Base-by-base conservation (phyloP, 2,113 vertebrate species). In the Anarrhichthys ocellatus region DNA sequence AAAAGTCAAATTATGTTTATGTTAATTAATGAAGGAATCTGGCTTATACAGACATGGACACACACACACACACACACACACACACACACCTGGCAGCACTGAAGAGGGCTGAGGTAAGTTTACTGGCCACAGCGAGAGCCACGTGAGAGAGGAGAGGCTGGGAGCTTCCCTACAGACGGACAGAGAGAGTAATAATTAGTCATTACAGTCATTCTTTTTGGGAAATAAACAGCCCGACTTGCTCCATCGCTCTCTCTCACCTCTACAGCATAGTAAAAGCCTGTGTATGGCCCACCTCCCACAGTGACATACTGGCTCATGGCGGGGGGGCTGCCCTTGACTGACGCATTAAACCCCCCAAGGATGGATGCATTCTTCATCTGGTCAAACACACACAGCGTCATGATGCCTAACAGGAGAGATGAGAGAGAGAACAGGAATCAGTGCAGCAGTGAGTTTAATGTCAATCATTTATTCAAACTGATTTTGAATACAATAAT, bases 311-410 rank as follows among this genome's bases (percentile, higher is more conserved):
- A 99, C 92, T 99, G 98, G 87, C 97, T 98, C 98, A 99, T 99
- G 84, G 98, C 97, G 0, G 98, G 98, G 15, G 97, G 98, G 82
- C 95, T 99, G 88, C 97, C 97, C 83, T 99, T 99, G 86, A 99
- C 97, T 1, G 98, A 91, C 40, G 97, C 97, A 73, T 96, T 96
- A 90, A 97, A 99, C 56, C 98, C 98, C 24, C 98, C 98, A 74
- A 99, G 96, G 84, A 96, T 92, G 61, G 98, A 99, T n/a, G 98
- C 98, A 66, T 98, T 99, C 96, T 97, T 99, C 98, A 99, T 98
- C 93, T 99, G 98, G 93, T 99, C 98, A 88, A 99, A 99, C 73
- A 98, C 97, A 80, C 95, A 98, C 69, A 98, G 95, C 6, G 97
- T 98, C 96, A 97, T 98, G 50, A 99, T 92, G 78, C 98, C 98